phyloP scores from a whole-genome alignment of 2,113 vertebrate genomes.

The Lepus americanus region DNA sequence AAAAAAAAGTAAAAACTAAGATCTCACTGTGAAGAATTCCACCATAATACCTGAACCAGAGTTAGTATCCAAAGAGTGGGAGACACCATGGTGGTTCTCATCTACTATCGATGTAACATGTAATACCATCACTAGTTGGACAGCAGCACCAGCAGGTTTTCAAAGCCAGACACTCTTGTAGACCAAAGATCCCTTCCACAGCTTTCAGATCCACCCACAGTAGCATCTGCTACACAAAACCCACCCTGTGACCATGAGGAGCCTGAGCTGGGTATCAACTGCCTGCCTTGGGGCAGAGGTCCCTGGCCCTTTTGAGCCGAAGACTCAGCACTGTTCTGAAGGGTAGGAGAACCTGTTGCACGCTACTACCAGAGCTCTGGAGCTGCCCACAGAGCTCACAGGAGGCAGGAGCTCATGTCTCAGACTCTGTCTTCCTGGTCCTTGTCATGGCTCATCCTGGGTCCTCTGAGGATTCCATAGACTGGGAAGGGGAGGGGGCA shows the following conservation, averaged over 20 bases:
- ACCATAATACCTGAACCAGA: not conserved
- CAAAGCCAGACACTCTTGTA: constrained; percentile 32
- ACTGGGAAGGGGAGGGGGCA: not conserved
- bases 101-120: not conserved
- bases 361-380: not conserved
- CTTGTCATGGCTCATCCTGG: not conserved
- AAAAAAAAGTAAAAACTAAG: too few relatives aligned
- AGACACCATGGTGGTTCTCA: not conserved
- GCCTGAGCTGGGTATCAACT: not conserved
- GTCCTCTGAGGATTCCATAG: not conserved
- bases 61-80: not conserved
- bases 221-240: not conserved
- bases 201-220: not conserved
- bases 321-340: not conserved
- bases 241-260: not conserved
- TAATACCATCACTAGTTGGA: not conserved
- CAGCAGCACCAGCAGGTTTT: not conserved
- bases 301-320: not conserved
- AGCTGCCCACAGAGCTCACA: not conserved
- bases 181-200: not conserved
- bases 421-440: not conserved
- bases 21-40: not conserved
- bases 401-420: not conserved
- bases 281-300: not conserved
- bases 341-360: not conserved